Conservation (phyloP, 1,140 invertebrate species). For the Diabrotica virgifera region DNA sequence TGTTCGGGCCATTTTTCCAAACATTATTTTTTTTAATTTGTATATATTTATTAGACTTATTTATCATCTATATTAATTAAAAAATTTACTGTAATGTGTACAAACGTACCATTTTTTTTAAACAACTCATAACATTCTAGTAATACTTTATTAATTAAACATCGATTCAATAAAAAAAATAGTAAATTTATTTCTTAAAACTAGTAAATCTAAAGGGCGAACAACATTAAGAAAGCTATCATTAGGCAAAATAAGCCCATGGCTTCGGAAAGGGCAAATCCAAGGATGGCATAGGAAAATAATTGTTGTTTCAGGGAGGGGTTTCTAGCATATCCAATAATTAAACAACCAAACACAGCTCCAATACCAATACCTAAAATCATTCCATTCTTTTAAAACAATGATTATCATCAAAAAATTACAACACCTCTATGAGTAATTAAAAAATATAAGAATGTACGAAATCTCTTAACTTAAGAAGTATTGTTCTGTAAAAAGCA, state of each 20-base stretch:
- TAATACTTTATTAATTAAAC: constrained; percentile 4
- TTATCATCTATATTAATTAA: background rate
- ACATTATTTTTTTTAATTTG: no score
- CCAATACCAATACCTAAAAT: constrained; percentile 86
- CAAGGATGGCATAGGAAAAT: constrained; percentile 90
- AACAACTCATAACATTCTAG: background rate
- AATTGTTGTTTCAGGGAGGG: constrained; percentile 92
- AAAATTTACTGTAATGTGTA: constrained; percentile 6
- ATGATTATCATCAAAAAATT: no score
- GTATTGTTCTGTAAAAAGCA: no score
- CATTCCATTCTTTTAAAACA: background rate
- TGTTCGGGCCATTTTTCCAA: no score
- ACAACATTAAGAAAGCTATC: constrained; percentile 91
- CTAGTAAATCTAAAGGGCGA: constrained; percentile 61
- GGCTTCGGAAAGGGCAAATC: constrained; percentile 92
- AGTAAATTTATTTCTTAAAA: constrained; percentile 21
- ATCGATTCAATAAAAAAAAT: constrained; percentile 11
- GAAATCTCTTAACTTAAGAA: no score
- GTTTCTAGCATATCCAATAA: constrained; percentile 89
- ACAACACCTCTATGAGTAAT: no score
- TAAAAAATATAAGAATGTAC: no score
- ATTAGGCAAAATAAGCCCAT: constrained; percentile 96
- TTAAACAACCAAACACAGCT: constrained; percentile 86
- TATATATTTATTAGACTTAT: no score
- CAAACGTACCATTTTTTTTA: constrained; percentile 5